These are phyloP conservation scores for Actenoides lindsayi DNA, from an alignment of 2,113 vertebrate species.

Conservation along the genomic window DNA sequence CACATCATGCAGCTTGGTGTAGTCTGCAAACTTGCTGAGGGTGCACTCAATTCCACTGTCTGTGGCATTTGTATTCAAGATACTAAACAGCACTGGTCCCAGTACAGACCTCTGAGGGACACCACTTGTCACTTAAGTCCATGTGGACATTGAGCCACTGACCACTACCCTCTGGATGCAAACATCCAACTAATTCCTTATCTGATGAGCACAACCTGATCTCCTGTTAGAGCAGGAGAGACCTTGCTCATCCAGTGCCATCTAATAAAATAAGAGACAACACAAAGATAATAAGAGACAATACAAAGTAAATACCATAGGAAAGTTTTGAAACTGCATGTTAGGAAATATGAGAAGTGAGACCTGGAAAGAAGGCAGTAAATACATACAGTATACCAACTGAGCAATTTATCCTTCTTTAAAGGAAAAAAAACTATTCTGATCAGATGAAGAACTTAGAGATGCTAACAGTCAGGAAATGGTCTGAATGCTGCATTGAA, in stretches of 20 bases:
- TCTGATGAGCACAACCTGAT: not conserved
- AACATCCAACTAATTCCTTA: not conserved
- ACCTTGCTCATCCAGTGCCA: too few relatives aligned
- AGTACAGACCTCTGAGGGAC: too few relatives aligned
- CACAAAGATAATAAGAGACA: not conserved
- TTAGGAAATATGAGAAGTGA: not conserved
- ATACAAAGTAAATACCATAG: not conserved
- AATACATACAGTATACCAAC: not conserved
- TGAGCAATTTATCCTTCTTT: not conserved
- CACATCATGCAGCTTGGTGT: too few relatives aligned
- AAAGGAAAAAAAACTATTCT: not conserved
- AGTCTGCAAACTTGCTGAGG: too few relatives aligned
- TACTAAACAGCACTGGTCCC: too few relatives aligned
- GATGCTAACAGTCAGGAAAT: not conserved
- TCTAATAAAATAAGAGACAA: too few relatives aligned
- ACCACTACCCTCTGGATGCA: not conserved
- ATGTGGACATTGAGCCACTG: too few relatives aligned
- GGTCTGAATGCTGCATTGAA: not conserved
- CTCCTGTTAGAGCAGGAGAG: too few relatives aligned
- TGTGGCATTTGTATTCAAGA: too few relatives aligned
- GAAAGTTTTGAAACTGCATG: not conserved
- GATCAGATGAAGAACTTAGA: not conserved
- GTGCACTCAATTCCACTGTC: too few relatives aligned
- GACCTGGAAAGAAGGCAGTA: not conserved
- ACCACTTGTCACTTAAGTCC: too few relatives aligned